Conservation (phyloP, 2,888 invertebrate species). For the Mesorhabditis sp. region DNA sequence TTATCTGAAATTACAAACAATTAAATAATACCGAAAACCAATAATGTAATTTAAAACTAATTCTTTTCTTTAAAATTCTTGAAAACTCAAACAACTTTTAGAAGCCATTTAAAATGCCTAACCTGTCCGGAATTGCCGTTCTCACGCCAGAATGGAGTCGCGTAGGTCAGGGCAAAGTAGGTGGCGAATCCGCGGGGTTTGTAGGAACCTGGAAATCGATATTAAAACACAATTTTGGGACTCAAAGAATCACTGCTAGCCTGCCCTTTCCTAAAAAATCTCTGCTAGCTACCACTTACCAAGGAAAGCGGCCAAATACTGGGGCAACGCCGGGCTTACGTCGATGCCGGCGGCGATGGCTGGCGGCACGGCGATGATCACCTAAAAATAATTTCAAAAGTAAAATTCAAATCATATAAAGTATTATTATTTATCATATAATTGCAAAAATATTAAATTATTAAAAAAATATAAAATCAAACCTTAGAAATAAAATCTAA, state of each 20-base stretch:
- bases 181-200: constrained; percentile 36
- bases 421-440: no score
- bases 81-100: not conserved
- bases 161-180: constrained; percentile 43
- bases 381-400: constrained; percentile 18
- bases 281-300: constrained; percentile 14
- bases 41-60: not conserved
- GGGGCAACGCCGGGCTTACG: constrained; percentile 27
- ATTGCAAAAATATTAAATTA: no score
- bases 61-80: no score
- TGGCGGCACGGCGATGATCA: constrained; percentile 38
- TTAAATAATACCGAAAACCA: not conserved
- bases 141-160: constrained; percentile 37
- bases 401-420: no score
- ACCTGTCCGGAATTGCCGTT: constrained; percentile 33
- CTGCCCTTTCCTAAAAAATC: not conserved
- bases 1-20: constrained; percentile 10
- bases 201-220: constrained; percentile 31
- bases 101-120: not conserved
- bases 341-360: constrained; percentile 27
- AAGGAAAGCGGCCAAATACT: constrained; percentile 23
- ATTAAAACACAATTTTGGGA: not conserved
- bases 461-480: no score
- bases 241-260: not conserved
- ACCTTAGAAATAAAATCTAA: no score